phyloP scores from a whole-genome alignment of 1,140 invertebrate species.

The Anastrepha ludens region DNA sequence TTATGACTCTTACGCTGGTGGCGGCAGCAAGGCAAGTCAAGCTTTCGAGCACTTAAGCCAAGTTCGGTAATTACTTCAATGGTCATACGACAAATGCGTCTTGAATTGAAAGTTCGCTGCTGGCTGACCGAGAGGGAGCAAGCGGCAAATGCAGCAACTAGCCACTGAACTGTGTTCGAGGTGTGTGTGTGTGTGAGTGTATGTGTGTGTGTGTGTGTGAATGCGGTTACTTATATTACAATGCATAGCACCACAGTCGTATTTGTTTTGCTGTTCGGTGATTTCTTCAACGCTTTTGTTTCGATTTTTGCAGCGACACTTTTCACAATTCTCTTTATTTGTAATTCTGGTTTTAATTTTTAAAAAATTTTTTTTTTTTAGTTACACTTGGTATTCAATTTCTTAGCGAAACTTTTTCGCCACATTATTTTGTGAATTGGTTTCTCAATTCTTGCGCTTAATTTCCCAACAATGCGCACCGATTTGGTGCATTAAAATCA shows the following conservation, averaged over 20 bases:
- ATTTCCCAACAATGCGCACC: constrained; percentile 3
- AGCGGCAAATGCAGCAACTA: background rate
- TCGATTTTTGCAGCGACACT: constrained; percentile 32
- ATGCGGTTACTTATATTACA: background rate
- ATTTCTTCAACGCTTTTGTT: background rate
- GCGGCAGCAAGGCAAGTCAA: background rate
- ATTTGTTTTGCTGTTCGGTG: background rate
- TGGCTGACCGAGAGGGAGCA: background rate
- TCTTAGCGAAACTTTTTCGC: constrained; percentile 1
- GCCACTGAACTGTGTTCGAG: background rate
- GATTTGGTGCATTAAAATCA: constrained; percentile 29
- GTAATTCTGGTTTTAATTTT: background rate
- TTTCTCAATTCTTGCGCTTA: background rate
- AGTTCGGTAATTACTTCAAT: constrained; percentile 53
- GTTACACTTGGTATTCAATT: background rate
- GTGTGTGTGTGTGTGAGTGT: background rate
- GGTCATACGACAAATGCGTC: constrained; percentile 51
- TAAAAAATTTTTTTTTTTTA: background rate
- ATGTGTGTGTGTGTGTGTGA: background rate
- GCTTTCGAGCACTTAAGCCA: constrained; percentile 31
- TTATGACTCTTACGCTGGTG: constrained; percentile 13
- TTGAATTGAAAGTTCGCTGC: constrained; percentile 37
- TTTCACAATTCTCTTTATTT: constrained; percentile 15
- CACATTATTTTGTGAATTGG: constrained; percentile 40
- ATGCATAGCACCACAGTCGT: background rate